Evolutionary conservation across 2,113 vertebrate genomes (phyloP).

Genomic region (Amblyornis subalaris): DNA sequence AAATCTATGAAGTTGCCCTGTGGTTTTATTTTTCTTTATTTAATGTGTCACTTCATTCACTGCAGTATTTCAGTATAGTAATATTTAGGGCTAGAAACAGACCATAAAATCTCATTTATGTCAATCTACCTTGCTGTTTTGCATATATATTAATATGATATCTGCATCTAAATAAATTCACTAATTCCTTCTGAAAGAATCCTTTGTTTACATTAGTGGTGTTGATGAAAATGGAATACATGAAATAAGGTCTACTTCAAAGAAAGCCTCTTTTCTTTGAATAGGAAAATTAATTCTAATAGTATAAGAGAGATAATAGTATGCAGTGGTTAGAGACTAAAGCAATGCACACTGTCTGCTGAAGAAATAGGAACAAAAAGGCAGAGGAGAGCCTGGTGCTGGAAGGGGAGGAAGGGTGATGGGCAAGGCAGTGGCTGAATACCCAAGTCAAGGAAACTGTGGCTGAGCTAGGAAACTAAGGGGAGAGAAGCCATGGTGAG

Average conservation of each 20-base stretch:
- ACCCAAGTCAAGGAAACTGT: neutral
- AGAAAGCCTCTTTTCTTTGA: neutral
- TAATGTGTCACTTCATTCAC: neutral
- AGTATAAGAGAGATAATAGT: neutral
- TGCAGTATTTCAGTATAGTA: neutral
- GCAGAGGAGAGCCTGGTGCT: neutral
- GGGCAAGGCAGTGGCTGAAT: neutral
- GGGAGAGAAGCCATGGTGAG: neutral
- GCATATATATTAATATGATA: neutral
- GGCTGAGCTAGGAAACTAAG: neutral
- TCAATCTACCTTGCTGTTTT: neutral
- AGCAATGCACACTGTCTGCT: neutral
- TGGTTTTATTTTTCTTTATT: neutral
- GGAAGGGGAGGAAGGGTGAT: neutral
- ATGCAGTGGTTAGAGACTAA: neutral
- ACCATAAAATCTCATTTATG: neutral
- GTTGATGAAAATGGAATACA: neutral
- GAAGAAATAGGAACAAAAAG: neutral
- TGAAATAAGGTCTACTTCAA: neutral
- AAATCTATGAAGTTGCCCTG: neutral
- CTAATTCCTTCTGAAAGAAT: neutral
- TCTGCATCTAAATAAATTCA: slow-evolving; percentile 8
- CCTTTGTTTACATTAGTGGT: neutral
- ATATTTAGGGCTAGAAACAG: neutral
- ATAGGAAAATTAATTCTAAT: neutral